Conservation (phyloP, 2,888 invertebrate species). For the Drosophila planitibia region DNA sequence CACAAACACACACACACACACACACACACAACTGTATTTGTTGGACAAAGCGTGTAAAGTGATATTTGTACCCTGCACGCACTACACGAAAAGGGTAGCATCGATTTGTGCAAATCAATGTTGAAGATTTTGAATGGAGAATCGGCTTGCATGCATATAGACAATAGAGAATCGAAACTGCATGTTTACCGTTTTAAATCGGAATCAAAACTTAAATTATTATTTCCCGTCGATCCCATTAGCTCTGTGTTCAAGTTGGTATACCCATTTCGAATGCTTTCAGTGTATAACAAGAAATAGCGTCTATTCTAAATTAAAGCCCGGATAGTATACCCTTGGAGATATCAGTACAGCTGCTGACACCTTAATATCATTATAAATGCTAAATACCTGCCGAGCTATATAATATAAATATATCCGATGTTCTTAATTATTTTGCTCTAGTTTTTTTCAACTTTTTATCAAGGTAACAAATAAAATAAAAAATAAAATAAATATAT, state of each 20-base stretch:
- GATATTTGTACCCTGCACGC: slow-evolving; percentile 52
- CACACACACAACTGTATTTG: slow-evolving; percentile 16
- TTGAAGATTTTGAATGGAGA: background rate
- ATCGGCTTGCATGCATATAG: background rate
- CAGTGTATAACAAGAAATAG: background rate
- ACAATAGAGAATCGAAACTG: background rate
- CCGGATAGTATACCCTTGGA: background rate
- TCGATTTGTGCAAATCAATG: background rate
- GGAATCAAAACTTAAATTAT: background rate
- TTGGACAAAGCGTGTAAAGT: slow-evolving; percentile 50
- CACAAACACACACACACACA: slow-evolving; percentile 15
- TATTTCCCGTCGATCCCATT: background rate
- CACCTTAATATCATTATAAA: background rate
- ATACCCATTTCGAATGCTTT: background rate
- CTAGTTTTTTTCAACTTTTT: background rate
- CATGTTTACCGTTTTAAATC: background rate
- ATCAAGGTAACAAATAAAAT: too few relatives aligned
- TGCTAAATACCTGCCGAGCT: background rate
- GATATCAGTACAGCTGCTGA: background rate
- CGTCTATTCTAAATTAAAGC: background rate
- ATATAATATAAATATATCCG: background rate
- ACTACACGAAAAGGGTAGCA: background rate
- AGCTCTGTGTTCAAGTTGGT: background rate
- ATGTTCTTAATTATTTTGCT: background rate
- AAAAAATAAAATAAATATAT: too few relatives aligned